phyloP scores from a whole-genome alignment of 2,797 vertebrate species.

The Enteromius argenteus region DNA sequence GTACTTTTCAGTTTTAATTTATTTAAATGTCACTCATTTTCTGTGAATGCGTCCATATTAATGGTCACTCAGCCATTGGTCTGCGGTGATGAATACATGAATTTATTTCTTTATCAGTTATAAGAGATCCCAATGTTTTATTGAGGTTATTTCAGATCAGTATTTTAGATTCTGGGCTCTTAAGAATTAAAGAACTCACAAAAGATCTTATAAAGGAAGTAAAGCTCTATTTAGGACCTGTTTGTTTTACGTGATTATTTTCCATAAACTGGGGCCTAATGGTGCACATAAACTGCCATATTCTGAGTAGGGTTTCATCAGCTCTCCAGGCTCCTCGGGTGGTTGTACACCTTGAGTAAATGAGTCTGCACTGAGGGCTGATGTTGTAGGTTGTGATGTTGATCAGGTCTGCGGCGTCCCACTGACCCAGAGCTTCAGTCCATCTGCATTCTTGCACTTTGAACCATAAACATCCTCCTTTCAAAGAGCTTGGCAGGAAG shows the following conservation, averaged over 20 bases:
- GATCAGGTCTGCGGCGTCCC: conserved; percentile 54
- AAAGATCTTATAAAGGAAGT: no score
- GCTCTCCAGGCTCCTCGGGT: neutral
- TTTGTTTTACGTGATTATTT: neutral
- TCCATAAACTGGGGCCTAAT: neutral
- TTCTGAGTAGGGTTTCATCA: neutral
- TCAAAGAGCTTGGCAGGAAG: conserved; percentile 69
- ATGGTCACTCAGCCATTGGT: neutral
- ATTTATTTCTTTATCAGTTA: neutral
- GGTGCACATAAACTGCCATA: neutral
- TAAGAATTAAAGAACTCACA: neutral
- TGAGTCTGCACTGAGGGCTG: neutral
- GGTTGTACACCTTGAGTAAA: neutral
- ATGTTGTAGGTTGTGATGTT: conserved; percentile 23
- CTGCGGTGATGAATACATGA: no score
- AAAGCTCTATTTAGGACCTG: neutral
- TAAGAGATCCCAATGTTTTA: neutral
- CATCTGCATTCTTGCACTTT: conserved; percentile 69
- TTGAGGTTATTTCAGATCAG: neutral
- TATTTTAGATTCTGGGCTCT: neutral
- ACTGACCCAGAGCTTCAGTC: conserved; percentile 76
- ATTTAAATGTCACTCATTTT: neutral
- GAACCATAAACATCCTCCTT: conserved; percentile 71
- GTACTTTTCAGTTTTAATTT: no score
- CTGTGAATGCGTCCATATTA: neutral